These are phyloP conservation scores for Lordiphosa collinella DNA, from an alignment of 1,140 invertebrate genomes.

Conservation along the genomic window DNA sequence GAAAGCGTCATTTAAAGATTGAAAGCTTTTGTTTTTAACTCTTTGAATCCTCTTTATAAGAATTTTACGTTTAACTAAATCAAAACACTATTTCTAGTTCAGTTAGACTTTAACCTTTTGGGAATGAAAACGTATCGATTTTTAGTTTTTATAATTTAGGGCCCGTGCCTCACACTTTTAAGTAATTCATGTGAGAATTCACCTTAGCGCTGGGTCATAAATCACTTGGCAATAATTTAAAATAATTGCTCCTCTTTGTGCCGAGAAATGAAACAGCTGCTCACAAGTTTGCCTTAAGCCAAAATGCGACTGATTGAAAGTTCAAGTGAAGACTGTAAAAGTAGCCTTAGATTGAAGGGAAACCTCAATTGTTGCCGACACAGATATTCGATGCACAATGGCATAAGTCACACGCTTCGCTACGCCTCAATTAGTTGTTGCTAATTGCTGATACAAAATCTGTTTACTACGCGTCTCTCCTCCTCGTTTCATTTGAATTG, in stretches of 20 bases:
- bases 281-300: conserved; percentile 8
- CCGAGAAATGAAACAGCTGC: conserved; percentile 34
- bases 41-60: too few species aligned
- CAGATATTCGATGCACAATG: not conserved
- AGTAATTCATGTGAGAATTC: conserved; percentile 36
- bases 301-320: conserved; percentile 15
- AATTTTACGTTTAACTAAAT: too few species aligned
- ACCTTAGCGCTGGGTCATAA: conserved; percentile 14
- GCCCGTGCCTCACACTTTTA: not conserved
- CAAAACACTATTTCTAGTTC: too few species aligned
- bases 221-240: conserved; percentile 32
- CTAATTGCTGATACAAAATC: conserved; percentile 42
- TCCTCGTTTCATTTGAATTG: conserved; percentile 1
- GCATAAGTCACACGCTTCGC: not conserved
- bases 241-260: conserved; percentile 4
- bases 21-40: too few species aligned
- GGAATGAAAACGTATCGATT: too few species aligned
- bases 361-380: not conserved
- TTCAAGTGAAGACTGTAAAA: conserved; percentile 8
- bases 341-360: not conserved
- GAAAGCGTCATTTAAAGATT: too few species aligned
- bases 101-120: too few species aligned
- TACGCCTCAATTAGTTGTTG: conserved; percentile 27
- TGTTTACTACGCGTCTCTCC: conserved; percentile 11
- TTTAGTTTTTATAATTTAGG: too few species aligned